These are phyloP conservation scores for Strix occidentalis DNA, from an alignment of 2,797 vertebrate species.

Conservation along the genomic window DNA sequence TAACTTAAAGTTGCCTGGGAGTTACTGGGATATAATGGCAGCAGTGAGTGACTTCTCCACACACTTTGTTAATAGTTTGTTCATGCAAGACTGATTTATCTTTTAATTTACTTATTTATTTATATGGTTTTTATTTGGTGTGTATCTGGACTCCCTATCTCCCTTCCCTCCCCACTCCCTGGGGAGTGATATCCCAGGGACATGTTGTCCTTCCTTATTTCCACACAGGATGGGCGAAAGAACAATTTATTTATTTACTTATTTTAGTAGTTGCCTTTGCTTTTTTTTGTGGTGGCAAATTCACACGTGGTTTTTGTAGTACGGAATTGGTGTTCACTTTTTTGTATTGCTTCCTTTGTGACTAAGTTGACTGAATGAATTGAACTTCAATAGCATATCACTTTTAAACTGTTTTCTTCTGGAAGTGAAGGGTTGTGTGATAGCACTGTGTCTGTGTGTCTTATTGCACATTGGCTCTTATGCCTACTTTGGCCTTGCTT, in stretches of 20 bases:
- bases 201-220: background rate
- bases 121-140: background rate
- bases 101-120: too few species aligned
- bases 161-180: background rate
- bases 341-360: background rate
- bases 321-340: background rate
- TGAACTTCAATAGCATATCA: accelerated
- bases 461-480: background rate
- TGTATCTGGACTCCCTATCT: background rate
- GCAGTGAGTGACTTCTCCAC: background rate
- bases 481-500: background rate
- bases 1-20: background rate
- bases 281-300: background rate
- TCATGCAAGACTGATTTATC: background rate
- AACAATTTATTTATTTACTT: constrained; percentile 30
- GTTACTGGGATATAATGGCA: background rate
- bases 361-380: background rate
- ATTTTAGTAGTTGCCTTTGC: background rate
- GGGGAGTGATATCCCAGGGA: background rate
- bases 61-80: background rate
- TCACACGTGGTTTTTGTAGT: background rate
- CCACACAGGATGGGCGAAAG: background rate
- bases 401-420: background rate
- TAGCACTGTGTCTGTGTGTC: background rate
- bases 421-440: background rate